phyloP scores from a whole-genome alignment of 2,113 vertebrate genomes.

The Rhabdomys dilectus region DNA sequence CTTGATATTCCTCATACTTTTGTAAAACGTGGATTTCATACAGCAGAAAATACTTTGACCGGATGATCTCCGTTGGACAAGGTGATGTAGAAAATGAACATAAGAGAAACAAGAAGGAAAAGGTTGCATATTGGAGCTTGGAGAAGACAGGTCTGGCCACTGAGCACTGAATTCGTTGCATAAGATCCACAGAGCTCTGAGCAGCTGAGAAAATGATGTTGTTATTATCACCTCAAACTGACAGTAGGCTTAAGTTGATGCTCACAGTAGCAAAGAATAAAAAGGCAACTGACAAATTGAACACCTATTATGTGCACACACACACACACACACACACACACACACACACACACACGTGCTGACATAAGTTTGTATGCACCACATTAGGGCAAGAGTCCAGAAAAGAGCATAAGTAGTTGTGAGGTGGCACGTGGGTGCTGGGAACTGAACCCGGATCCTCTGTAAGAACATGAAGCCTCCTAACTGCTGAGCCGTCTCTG shows the following conservation, averaged over 20 bases:
- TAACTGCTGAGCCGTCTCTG: not conserved
- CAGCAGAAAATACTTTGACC: not conserved
- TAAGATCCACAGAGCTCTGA: not conserved
- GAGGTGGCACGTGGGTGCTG: not conserved
- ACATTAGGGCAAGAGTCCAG: not conserved
- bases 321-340: too few relatives aligned
- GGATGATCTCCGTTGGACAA: not conserved
- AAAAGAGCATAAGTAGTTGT: not conserved
- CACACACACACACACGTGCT: not conserved
- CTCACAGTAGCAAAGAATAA: not conserved
- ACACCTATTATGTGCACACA: not conserved
- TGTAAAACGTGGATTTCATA: not conserved
- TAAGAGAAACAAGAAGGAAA: not conserved
- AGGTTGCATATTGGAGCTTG: accelerated
- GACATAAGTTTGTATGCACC: not conserved
- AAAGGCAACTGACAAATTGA: not conserved
- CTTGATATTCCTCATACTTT: constrained; percentile 1
- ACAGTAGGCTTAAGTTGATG: not conserved
- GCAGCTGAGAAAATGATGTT: not conserved
- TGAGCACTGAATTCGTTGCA: not conserved
- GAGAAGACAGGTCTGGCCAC: not conserved
- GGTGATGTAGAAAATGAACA: not conserved
- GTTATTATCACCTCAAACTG: accelerated
- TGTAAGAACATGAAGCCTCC: too few relatives aligned
- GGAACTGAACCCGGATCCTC: not conserved